A percentile compares a stretch with the other conserved stretches of the same genome.
Evolutionary conservation across 35 echinoderm and acorn worm species (phyloP).

Genomic region (Ophiothrix spiculata): DNA sequence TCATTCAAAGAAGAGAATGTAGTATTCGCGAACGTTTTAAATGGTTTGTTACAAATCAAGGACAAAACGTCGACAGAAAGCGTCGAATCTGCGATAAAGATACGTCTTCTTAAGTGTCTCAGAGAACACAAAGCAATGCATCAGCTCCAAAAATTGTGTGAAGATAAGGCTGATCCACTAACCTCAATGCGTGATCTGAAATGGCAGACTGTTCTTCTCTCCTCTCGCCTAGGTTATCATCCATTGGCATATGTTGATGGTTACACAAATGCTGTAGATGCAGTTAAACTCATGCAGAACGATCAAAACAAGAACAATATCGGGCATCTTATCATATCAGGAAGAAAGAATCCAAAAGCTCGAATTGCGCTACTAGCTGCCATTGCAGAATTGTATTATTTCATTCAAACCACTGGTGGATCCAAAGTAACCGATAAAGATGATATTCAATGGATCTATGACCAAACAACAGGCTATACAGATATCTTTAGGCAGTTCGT

Average conservation of each 20-base stretch:
- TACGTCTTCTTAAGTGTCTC: background rate
- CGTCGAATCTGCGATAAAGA: background rate
- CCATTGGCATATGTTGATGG: background rate
- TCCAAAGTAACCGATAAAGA: background rate
- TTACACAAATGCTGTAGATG: background rate
- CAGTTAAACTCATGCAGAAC: background rate
- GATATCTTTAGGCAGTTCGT: background rate
- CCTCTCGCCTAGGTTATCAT: background rate
- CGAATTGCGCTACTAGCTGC: constrained; percentile 23
- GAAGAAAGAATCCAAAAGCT: background rate
- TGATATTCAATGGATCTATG: background rate
- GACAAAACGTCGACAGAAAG: background rate
- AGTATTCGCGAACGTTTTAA: background rate
- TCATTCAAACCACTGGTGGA: background rate
- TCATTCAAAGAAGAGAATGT: background rate
- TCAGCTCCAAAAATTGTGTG: background rate
- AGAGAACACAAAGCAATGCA: background rate
- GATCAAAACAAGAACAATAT: background rate
- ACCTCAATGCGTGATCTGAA: background rate
- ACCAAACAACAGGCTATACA: background rate
- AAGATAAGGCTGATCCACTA: background rate
- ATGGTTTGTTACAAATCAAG: background rate
- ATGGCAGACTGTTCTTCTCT: background rate
- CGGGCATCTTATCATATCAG: background rate
- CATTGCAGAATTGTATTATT: constrained; percentile 3